phyloP scores from a whole-genome alignment of 2,797 vertebrate genomes.

The Microtus obscurus region DNA sequence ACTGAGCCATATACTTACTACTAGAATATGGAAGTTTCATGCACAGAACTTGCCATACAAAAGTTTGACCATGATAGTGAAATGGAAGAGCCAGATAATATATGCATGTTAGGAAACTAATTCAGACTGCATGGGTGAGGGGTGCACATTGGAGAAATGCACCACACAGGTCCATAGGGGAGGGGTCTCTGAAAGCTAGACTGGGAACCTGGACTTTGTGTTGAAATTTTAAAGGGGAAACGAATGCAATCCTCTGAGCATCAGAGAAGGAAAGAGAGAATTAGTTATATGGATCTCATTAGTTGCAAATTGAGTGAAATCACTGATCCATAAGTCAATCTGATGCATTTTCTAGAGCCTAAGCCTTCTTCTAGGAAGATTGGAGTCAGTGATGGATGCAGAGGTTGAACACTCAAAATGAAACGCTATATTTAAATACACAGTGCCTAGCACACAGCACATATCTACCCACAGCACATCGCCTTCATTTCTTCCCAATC shows the following conservation, averaged over 20 bases:
- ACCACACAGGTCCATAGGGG: rapidly evolving
- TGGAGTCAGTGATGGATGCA: neutral
- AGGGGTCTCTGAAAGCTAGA: neutral
- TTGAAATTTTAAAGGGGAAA: neutral
- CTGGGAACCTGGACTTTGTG: neutral
- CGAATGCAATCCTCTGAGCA: neutral
- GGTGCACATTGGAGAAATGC: neutral
- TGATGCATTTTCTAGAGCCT: neutral
- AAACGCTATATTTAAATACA: neutral
- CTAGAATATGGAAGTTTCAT: neutral
- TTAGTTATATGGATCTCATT: neutral
- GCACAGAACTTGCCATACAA: too few relatives aligned
- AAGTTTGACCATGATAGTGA: neutral
- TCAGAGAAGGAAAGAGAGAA: neutral
- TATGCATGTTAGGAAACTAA: neutral
- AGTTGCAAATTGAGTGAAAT: neutral
- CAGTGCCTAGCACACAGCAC: neutral
- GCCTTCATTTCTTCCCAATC: neutral
- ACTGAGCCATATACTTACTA: too few relatives aligned
- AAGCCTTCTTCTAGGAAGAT: neutral
- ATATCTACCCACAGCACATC: too few relatives aligned
- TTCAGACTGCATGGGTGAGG: neutral
- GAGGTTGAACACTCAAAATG: neutral
- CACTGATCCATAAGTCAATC: neutral
- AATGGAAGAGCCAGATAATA: neutral